These are phyloP conservation scores for Oscheius onirici DNA, from an alignment of 2,888 invertebrate species.

Conservation along the genomic window DNA sequence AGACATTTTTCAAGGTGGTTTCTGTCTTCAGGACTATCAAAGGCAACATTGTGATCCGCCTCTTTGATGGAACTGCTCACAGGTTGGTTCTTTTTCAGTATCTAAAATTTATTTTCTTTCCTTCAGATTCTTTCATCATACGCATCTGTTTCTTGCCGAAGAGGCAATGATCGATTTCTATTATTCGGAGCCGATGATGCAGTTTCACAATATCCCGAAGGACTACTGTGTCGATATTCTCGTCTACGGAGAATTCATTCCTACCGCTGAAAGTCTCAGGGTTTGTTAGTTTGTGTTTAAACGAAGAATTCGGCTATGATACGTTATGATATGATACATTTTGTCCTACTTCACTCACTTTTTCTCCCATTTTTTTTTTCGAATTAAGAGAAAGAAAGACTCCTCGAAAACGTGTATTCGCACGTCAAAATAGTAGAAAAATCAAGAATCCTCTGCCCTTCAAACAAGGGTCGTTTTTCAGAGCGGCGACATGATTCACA, in stretches of 20 bases:
- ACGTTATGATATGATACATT: not conserved
- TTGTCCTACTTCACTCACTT: not conserved
- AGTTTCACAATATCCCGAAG: not conserved
- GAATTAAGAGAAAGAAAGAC: no score
- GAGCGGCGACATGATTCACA: not conserved
- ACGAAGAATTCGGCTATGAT: not conserved
- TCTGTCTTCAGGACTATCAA: not conserved
- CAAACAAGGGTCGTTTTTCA: not conserved
- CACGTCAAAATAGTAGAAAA: not conserved
- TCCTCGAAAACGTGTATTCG: not conserved
- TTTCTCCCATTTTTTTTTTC: no score
- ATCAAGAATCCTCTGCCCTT: not conserved
- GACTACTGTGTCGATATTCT: conserved; percentile 11
- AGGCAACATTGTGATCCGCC: not conserved
- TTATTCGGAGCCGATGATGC: not conserved
- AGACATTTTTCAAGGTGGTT: conserved; percentile 2
- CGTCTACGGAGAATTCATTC: conserved; percentile 6
- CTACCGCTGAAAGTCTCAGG: not conserved
- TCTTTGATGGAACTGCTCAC: conserved; percentile 15
- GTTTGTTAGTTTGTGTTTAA: not conserved
- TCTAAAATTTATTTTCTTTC: no score
- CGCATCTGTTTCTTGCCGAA: not conserved
- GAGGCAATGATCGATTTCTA: not conserved
- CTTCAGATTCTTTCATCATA: not conserved
- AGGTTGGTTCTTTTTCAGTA: not conserved